Conservation (phyloP, 2,113 vertebrate species). For the Nycticebus coucang region DNA sequence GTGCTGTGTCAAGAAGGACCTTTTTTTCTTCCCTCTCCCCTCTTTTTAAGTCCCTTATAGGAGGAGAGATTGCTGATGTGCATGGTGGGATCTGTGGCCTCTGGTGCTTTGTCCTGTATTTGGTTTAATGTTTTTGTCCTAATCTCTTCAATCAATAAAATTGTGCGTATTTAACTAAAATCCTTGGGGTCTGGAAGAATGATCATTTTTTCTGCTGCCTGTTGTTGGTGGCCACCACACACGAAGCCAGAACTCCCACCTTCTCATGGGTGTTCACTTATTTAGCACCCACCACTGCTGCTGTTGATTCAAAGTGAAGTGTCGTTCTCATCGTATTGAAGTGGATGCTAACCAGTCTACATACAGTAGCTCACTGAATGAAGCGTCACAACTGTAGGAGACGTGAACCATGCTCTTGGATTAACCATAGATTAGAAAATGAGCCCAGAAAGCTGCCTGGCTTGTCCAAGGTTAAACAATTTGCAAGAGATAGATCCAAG, state of each 20-base stretch:
- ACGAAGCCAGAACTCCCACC: accelerated
- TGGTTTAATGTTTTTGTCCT: conserved; percentile 99
- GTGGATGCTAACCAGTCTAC: accelerated
- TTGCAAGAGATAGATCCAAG: too few relatives aligned
- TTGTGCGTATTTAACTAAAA: conserved; percentile 94
- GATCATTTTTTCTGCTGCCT: background rate
- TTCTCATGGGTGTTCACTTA: background rate
- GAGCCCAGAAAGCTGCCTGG: background rate
- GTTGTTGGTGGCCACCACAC: background rate
- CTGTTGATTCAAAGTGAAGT: background rate
- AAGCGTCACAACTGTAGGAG: accelerated
- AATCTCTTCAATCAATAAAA: conserved; percentile 99
- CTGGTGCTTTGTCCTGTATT: conserved; percentile 99
- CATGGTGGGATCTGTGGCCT: conserved; percentile 98
- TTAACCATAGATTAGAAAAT: background rate
- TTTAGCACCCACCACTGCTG: accelerated
- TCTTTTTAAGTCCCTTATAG: conserved; percentile 84
- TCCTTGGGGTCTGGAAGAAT: background rate
- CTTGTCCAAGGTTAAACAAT: background rate
- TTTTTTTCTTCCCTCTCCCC: conserved; percentile 64
- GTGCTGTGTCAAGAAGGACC: conserved; percentile 95
- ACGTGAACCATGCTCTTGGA: background rate
- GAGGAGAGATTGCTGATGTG: conserved; percentile 90
- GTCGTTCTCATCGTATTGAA: accelerated
- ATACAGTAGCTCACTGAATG: background rate